phyloP scores from a whole-genome alignment of 2,113 vertebrate genomes.

The Indicator maculatus region DNA sequence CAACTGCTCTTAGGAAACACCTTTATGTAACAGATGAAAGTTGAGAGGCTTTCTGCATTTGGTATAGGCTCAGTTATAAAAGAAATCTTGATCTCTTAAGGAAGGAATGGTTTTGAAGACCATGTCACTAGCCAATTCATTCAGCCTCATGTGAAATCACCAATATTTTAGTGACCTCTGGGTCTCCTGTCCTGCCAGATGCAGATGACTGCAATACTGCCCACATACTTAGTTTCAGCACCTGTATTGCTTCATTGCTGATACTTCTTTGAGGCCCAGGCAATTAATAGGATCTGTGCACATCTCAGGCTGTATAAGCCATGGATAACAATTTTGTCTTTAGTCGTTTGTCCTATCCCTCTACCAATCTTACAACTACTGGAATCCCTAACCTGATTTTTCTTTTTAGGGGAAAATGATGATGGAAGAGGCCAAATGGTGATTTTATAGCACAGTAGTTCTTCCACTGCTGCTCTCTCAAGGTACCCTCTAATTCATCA shows the following conservation, averaged over 20 bases:
- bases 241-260: rapidly evolving
- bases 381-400: conserved; percentile 40
- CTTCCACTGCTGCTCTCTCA: neutral
- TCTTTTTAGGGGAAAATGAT: neutral
- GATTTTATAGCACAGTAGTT: neutral
- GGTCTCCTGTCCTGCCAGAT: neutral
- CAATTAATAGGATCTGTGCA: neutral
- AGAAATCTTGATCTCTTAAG: neutral
- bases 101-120: neutral
- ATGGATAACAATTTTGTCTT: neutral
- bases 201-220: neutral
- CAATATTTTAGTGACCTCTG: neutral
- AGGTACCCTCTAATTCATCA: neutral
- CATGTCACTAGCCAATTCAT: neutral
- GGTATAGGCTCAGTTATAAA: neutral
- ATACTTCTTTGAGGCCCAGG: neutral
- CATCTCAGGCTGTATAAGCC: neutral
- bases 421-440: neutral
- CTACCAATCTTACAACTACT: conserved; percentile 15
- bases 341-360: conserved; percentile 17
- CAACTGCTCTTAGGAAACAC: neutral
- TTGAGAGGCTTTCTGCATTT: neutral
- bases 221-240: neutral
- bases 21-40: neutral
- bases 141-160: neutral